Percentiles rank a stretch among this genome's conserved stretches.
Evolutionary conservation across 2,888 invertebrate species (phyloP).

Genomic region (Tinea semifulvella): DNA sequence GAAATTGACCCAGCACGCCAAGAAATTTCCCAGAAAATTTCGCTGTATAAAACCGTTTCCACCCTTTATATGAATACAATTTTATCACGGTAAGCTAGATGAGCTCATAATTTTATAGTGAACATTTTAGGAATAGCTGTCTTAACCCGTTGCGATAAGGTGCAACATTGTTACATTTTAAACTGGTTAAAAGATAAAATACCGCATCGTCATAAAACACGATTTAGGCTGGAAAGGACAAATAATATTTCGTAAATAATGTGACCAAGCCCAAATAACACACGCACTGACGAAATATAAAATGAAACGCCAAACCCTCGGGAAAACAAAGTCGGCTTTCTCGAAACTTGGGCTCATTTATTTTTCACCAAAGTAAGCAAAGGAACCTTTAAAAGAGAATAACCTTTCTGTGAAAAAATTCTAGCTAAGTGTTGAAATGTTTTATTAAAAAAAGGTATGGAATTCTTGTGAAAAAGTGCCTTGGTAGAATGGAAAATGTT

Average conservation of each 20-base stretch:
- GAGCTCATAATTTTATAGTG: no score
- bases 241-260: constrained; percentile 4
- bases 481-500: no score
- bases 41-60: no score
- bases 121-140: no score
- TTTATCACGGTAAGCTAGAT: no score
- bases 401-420: not conserved
- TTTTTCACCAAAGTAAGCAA: not conserved
- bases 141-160: no score
- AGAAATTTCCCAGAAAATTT: no score
- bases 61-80: no score
- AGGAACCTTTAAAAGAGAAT: not conserved
- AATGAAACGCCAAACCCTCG: not conserved
- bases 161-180: no score
- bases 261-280: constrained; percentile 11
- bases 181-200: not conserved
- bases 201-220: constrained; percentile 6
- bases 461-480: no score
- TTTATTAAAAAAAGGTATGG: not conserved
- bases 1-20: no score
- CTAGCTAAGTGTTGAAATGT: not conserved
- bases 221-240: constrained; percentile 3
- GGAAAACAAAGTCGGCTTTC: constrained; percentile 9
- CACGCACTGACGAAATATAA: constrained; percentile 8
- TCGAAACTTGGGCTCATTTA: not conserved